These are phyloP conservation scores for Drosophila teissieri DNA, from an alignment of 1,140 invertebrate genomes.

Conservation along the genomic window DNA sequence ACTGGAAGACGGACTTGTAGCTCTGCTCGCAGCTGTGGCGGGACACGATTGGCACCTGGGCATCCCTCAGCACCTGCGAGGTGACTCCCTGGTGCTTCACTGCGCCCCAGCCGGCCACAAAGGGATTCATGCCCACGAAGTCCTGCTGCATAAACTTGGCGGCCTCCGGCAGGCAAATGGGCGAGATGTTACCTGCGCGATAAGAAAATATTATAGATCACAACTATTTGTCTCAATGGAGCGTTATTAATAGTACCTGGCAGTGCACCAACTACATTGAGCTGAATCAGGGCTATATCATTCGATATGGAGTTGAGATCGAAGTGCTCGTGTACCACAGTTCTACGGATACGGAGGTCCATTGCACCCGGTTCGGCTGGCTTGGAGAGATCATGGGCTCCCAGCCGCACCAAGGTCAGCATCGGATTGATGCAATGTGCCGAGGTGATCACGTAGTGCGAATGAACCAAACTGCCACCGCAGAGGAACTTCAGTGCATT, in stretches of 20 bases:
- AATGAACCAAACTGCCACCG: slow-evolving; percentile 91
- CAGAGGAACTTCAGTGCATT: slow-evolving; percentile 88
- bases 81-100: slow-evolving; percentile 86
- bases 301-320: slow-evolving; percentile 87
- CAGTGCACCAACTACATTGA: slow-evolving; percentile 75
- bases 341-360: slow-evolving; percentile 87
- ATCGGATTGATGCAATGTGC: slow-evolving; percentile 90
- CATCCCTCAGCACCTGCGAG: slow-evolving; percentile 87
- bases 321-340: slow-evolving; percentile 89
- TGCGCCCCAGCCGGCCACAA: slow-evolving; percentile 86
- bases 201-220: not conserved
- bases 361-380: slow-evolving; percentile 87
- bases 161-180: slow-evolving; percentile 89
- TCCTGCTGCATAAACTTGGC: slow-evolving; percentile 84
- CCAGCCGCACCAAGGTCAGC: slow-evolving; percentile 85
- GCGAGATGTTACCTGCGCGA: slow-evolving; percentile 86
- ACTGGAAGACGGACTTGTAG: slow-evolving; percentile 86
- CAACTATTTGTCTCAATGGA: not conserved
- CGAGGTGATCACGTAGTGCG: slow-evolving; percentile 91
- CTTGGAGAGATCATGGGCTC: slow-evolving; percentile 89
- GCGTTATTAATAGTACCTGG: slow-evolving; percentile 1
- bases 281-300: slow-evolving; percentile 91
- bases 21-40: slow-evolving; percentile 87
- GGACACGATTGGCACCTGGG: slow-evolving; percentile 89
- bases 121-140: slow-evolving; percentile 86